A percentile compares a stretch with the other conserved stretches of the same genome.
phyloP scores from a whole-genome alignment of 2,888 invertebrate genomes.

The Atrina japonica region DNA sequence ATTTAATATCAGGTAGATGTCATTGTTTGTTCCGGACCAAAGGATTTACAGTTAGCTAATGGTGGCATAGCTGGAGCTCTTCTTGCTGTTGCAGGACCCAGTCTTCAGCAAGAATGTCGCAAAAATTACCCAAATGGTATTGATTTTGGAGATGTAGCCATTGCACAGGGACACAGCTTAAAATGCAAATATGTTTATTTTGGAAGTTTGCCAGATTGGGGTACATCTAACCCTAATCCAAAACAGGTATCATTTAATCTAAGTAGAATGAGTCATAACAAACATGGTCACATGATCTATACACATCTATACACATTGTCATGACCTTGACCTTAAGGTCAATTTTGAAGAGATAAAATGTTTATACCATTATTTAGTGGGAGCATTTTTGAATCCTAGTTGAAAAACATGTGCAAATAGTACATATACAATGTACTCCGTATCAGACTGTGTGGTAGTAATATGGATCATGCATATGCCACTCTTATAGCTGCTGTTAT shows the following conservation, averaged over 20 bases:
- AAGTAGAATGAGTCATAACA: no score
- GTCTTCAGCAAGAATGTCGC: slow-evolving; percentile 60
- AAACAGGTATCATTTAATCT: slow-evolving; percentile 14
- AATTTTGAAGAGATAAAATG: no score
- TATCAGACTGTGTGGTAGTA: no score
- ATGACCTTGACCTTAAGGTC: no score
- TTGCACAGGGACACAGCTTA: slow-evolving; percentile 57
- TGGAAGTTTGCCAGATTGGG: slow-evolving; percentile 47
- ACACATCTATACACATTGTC: no score
- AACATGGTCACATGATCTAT: no score
- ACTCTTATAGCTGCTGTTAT: no score
- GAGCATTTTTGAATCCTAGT: no score
- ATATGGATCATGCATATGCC: no score
- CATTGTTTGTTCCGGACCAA: slow-evolving; percentile 64
- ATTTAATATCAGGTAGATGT: slow-evolving; percentile 63
- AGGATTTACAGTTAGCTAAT: slow-evolving; percentile 57
- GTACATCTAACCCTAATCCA: background rate
- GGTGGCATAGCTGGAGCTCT: slow-evolving; percentile 65
- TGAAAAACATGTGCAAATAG: no score
- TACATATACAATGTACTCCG: no score
- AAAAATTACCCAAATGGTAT: slow-evolving; percentile 60
- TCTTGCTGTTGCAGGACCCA: slow-evolving; percentile 59
- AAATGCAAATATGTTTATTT: slow-evolving; percentile 43
- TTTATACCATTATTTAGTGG: no score
- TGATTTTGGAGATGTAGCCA: slow-evolving; percentile 57